Base-by-base conservation (phyloP, 2,113 vertebrate genomes). In the Polypterus bichir region DNA sequence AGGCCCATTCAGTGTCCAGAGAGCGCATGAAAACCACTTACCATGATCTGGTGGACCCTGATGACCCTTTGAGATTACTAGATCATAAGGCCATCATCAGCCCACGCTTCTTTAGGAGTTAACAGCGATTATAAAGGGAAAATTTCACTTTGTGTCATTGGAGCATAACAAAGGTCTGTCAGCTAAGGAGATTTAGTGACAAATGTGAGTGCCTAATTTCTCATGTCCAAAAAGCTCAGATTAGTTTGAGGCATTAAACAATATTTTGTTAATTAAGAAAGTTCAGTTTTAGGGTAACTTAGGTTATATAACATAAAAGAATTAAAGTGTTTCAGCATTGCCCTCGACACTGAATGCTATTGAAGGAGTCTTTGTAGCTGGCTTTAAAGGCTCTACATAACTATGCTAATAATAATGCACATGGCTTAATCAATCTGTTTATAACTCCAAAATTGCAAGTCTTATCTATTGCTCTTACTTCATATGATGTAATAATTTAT, bases 41-140 rank as follows among this genome's bases (percentile, higher is more conserved):
- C 57, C 84, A 86, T 0, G 88, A 81, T 0, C 70, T 77, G 59
- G 75, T 79, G 58, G 75, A 80, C 62, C 75, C 79, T 0, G 77
- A 91, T 0, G 90, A 92, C 65, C 89, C 90, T 3, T 70, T 88
- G 0, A 63, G 75, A 0, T 84, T 91, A 62, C 64, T 91, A 61
- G 79, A 77, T 7, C 59, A 74, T 66, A 73, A 72, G 60, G 74
- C 73, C 59, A 59, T 66, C 0, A 76, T 77, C 0, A 83, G 74
- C 11, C 81, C 83, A 0, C 79, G 74, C 52, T 87, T 78, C 57
- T 83, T 82, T 0, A 65, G 79, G 49, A 80, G 80, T 62, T 73
- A 65, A 0, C 80, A 77, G 48, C 77, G 77, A 7, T 60, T 9
- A 62, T 9, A 7, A 9, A 11, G 47, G 61, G 10, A 10, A 7